phyloP scores from a whole-genome alignment of 2,113 vertebrate species.

The Nesoenas mayeri region DNA sequence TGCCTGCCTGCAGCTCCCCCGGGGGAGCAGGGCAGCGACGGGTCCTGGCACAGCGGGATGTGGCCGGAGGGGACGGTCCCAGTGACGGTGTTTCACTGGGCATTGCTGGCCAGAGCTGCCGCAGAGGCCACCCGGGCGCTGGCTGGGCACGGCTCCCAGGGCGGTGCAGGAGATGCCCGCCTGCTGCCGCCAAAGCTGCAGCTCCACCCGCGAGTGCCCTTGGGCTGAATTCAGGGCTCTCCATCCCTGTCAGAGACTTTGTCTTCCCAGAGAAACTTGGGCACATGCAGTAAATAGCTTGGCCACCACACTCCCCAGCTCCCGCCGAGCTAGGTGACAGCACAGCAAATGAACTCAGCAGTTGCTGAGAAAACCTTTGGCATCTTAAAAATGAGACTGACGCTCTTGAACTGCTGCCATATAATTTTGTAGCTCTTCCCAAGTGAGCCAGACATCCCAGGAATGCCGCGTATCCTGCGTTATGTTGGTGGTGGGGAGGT shows the following conservation, averaged over 20 bases:
- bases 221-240: not conserved
- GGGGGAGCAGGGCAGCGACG: no score
- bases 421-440: not conserved
- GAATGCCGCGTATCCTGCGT: not conserved
- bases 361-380: not conserved
- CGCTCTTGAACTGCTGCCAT: not conserved
- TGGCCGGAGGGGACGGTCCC: no score
- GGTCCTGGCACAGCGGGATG: no score
- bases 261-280: not conserved
- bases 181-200: not conserved
- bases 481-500: not conserved
- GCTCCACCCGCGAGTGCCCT: not conserved
- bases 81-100: not conserved
- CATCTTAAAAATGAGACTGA: not conserved
- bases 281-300: fast-evolving
- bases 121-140: not conserved
- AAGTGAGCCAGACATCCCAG: not conserved
- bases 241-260: not conserved
- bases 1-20: no score
- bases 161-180: fast-evolving
- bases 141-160: not conserved
- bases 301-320: not conserved
- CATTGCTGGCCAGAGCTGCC: fast-evolving
- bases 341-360: not conserved
- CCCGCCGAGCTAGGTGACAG: not conserved